Conservation (phyloP, 1,140 invertebrate genomes). For the Drosophila sechellia region DNA sequence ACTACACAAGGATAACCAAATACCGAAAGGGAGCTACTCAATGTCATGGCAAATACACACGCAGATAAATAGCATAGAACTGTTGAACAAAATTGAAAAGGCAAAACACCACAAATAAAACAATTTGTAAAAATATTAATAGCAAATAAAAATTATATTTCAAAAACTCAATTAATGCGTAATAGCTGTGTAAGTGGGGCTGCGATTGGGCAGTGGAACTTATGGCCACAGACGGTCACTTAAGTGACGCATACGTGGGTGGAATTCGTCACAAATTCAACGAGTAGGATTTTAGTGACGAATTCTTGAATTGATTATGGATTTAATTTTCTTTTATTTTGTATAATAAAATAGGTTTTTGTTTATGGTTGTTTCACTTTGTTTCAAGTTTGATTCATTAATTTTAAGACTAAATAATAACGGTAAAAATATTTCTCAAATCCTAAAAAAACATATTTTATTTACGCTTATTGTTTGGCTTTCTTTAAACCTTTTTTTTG, state of each 20-base stretch:
- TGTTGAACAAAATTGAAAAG: slow-evolving; percentile 55
- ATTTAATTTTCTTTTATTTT: too few species aligned
- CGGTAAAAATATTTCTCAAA: background rate
- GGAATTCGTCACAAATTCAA: slow-evolving; percentile 36
- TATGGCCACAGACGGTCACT: background rate
- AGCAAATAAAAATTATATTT: slow-evolving; percentile 74
- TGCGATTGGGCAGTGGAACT: background rate
- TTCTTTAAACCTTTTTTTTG: background rate
- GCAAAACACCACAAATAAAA: slow-evolving; percentile 46
- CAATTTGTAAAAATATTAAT: slow-evolving; percentile 73
- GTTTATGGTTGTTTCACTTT: too few species aligned
- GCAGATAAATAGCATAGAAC: slow-evolving; percentile 39
- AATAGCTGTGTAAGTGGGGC: slow-evolving; percentile 20
- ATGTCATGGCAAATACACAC: slow-evolving; percentile 25
- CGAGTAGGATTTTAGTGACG: background rate
- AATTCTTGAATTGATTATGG: too few species aligned
- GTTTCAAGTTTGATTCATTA: background rate
- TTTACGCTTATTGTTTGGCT: background rate
- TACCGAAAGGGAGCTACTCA: slow-evolving; percentile 17
- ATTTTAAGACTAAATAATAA: background rate
- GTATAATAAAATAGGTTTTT: too few species aligned
- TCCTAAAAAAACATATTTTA: too few species aligned
- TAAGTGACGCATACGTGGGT: slow-evolving; percentile 7
- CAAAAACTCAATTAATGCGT: slow-evolving; percentile 45
- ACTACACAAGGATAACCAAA: slow-evolving; percentile 28